These are phyloP conservation scores for Larimichthys polyactis DNA, from an alignment of 2,113 vertebrate species.

Conservation along the genomic window DNA sequence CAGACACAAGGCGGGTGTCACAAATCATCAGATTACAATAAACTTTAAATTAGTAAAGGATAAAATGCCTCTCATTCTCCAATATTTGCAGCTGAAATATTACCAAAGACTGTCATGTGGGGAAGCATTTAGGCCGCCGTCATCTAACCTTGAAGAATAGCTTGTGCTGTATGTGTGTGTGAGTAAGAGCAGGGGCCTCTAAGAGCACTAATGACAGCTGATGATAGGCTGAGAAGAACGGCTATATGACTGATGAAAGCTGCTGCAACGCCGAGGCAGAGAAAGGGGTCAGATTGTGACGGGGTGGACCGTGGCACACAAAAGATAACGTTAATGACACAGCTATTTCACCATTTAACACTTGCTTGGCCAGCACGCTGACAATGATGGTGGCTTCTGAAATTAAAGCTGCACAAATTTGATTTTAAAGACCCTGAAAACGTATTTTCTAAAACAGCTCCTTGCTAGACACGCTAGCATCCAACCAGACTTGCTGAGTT, in stretches of 20 bases:
- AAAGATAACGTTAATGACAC: constrained; percentile 65
- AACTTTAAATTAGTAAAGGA: constrained; percentile 10
- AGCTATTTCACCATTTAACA: constrained; percentile 60
- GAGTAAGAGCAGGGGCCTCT: constrained; percentile 67
- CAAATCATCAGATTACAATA: constrained; percentile 22
- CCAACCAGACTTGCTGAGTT: not conserved
- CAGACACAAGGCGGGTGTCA: constrained; percentile 32
- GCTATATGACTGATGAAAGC: constrained; percentile 76
- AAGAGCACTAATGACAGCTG: constrained; percentile 74
- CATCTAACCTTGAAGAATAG: constrained; percentile 59
- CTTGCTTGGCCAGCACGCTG: constrained; percentile 24
- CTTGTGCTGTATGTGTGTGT: constrained; percentile 51
- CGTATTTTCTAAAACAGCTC: not conserved
- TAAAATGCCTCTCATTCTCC: constrained; percentile 11
- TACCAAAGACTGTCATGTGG: constrained; percentile 36
- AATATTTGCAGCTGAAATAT: constrained; percentile 29
- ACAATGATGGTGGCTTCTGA: not conserved
- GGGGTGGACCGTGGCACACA: constrained; percentile 33
- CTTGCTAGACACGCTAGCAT: not conserved
- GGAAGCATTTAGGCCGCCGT: constrained; percentile 22
- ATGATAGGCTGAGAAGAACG: constrained; percentile 74
- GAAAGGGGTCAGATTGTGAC: constrained; percentile 58
- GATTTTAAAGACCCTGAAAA: not conserved
- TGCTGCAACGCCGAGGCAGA: constrained; percentile 46
- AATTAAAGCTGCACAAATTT: not conserved